Base-by-base conservation (phyloP, 1,140 invertebrate genomes). In the Archivesica marissinica region DNA sequence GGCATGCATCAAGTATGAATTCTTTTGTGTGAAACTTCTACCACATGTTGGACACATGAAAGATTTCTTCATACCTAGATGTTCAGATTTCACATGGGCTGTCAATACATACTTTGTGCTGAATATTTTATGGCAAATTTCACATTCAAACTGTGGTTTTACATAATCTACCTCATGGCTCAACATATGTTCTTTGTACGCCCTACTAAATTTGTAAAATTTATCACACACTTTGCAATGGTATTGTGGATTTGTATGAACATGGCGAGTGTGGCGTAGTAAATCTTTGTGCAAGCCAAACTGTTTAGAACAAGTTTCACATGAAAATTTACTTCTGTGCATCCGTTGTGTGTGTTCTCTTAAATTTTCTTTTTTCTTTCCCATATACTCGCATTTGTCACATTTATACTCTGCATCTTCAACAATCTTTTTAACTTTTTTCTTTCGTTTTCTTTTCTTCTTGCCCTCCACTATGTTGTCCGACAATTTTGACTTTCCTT, bases 31-130 rank as follows among this genome's bases (percentile, higher is more conserved):
- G 68, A 92, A 93, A 68, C 88, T 89, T 86, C 91, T 91, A 9
- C 92, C 92, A 91, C 92, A 93, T 13, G 90, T 90, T 52, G 89
- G 89, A 85, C 92, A 93, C 13, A 93, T 59, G 74, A 88, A 92
- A 4, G 85, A 88, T 77, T 88, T 88, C 66, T 92, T 92, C 59
- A 90, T 87, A 13, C 91, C 90, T 15, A 89, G 76, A 86, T 93
- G 92, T 28, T 91, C 89, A 15, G 89, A 88, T 54, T 91, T 92
- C 3, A 91, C 76, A 82, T 93, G 92, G 68, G 88, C 87, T 13
- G 88, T 85, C 17, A 92, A 76, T 0, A 91, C 89, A 86, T 91
- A 91, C 56, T 92, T 91, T 41, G 91, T 92, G 56, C 89, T 90
- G 59, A 93, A 91, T 11, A 75, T 83, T 82, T 92, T 92, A 3